These are phyloP conservation scores for Oreochromis mossambicus DNA, from an alignment of 2,797 vertebrate genomes.

Conservation along the genomic window DNA sequence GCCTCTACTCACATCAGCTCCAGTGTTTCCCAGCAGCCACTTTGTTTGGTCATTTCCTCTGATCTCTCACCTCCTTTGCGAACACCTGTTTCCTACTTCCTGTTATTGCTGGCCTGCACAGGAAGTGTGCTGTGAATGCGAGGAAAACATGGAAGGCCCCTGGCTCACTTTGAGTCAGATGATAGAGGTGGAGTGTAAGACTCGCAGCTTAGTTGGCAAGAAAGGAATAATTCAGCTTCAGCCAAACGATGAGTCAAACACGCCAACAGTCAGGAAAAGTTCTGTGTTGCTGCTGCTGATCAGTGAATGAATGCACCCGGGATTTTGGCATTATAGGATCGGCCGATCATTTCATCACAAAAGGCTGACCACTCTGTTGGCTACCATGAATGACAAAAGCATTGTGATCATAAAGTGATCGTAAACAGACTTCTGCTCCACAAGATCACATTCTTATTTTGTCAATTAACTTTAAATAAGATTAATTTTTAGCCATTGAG, in stretches of 20 bases:
- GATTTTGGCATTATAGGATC: neutral
- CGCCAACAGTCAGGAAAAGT: neutral
- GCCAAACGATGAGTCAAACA: neutral
- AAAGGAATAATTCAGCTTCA: neutral
- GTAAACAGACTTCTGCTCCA: neutral
- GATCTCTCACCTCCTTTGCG: conserved; percentile 33
- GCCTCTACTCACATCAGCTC: neutral
- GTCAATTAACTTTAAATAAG: neutral
- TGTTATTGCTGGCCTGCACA: conserved; percentile 55
- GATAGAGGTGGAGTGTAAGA: conserved; percentile 12
- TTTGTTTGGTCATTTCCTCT: conserved; percentile 48
- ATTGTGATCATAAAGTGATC: neutral
- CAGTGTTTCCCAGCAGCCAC: neutral
- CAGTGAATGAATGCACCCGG: neutral
- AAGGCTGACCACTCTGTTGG: neutral
- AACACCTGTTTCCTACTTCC: conserved; percentile 75
- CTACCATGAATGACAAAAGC: neutral
- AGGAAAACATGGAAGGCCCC: neutral
- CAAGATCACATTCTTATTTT: neutral
- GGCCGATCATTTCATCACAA: neutral
- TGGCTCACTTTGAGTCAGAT: neutral
- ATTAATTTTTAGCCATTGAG: neutral
- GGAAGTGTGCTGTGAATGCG: conserved; percentile 37
- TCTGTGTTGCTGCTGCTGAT: neutral
- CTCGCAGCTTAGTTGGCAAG: neutral